Evolutionary conservation across 2,113 vertebrate genomes (phyloP).

Genomic region (Plecotus auritus): DNA sequence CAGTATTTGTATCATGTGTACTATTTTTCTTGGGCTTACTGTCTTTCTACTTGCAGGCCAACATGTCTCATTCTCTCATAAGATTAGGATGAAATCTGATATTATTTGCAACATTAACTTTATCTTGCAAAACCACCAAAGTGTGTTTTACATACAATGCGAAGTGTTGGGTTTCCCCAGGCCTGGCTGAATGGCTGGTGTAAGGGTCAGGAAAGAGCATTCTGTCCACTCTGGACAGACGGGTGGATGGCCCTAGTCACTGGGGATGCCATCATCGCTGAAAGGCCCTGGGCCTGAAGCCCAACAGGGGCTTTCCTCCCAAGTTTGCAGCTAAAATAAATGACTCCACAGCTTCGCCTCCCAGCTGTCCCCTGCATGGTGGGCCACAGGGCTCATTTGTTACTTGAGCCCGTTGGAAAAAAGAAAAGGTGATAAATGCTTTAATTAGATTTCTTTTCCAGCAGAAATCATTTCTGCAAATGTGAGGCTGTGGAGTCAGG

Average conservation of each 20-base stretch:
- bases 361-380: slow-evolving; percentile 71
- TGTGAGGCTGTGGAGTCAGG: slow-evolving; percentile 62
- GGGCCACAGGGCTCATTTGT: slow-evolving; percentile 74
- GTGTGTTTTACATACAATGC: not conserved
- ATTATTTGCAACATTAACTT: not conserved
- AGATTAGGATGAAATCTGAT: slow-evolving; percentile 1
- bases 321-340: slow-evolving; percentile 79
- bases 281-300: slow-evolving; percentile 61
- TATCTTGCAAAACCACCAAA: accelerated
- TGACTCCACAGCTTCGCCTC: slow-evolving; percentile 74
- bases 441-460: slow-evolving; percentile 74
- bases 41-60: not conserved
- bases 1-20: not conserved
- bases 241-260: not conserved
- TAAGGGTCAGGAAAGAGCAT: not conserved
- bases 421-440: slow-evolving; percentile 76
- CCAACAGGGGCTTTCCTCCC: slow-evolving; percentile 72
- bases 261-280: slow-evolving; percentile 63
- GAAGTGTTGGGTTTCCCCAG: not conserved
- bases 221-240: not conserved
- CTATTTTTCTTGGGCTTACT: not conserved
- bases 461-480: slow-evolving; percentile 69
- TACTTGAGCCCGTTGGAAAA: slow-evolving; percentile 68
- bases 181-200: not conserved
- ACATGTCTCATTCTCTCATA: not conserved